Base-by-base conservation (phyloP, 1,140 invertebrate genomes). In the Dolichoris vasculosae region DNA sequence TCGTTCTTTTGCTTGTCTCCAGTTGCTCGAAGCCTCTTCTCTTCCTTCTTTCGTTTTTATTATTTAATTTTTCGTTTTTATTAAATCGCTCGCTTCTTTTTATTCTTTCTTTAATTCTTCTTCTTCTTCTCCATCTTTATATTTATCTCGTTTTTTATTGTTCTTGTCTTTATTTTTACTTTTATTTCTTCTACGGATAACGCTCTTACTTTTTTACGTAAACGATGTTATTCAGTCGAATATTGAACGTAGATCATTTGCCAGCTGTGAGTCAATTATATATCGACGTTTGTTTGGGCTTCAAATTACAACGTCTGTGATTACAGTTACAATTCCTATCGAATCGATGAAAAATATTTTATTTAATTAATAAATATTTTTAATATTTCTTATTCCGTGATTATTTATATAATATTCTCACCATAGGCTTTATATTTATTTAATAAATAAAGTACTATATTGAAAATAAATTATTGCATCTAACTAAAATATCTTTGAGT, bases 401-500 rank as follows among this genome's bases (percentile, higher is more conserved):
- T 59, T 75, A 75, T 46, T 30, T 38, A 75, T 73, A 75, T 30
- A 0, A 75, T 46, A 75, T 46, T 46, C 20, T 15, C 17, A 69
- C 15, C 38, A 73, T 43, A 73, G 67, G 69, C 40, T 43, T 73
- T 43, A 43, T 73, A 40, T 73, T 73, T 43, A 43, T 73, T 43
- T 71, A 40, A 40, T 40, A 43, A 73, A 43, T 73, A 73, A 73
- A 26, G 40, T 40, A n/a, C 11, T 43, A 9, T 26, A n/a, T 2
- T 43, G 26, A 73, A 43, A 73, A 73, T 73, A 73, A 73, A 73
- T 73, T 73, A 73, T 73, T n/a, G 38, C n/a, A n/a, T 73, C 69
- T 73, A 71, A 71, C 67, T 71, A 73, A 43, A 11, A 73, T 73
- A 43, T 40, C 8, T 43, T 73, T 73, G 15, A 43, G 38, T 73